These are phyloP conservation scores for Volucella inflata DNA, from an alignment of 2,888 invertebrate species.

Conservation along the genomic window DNA sequence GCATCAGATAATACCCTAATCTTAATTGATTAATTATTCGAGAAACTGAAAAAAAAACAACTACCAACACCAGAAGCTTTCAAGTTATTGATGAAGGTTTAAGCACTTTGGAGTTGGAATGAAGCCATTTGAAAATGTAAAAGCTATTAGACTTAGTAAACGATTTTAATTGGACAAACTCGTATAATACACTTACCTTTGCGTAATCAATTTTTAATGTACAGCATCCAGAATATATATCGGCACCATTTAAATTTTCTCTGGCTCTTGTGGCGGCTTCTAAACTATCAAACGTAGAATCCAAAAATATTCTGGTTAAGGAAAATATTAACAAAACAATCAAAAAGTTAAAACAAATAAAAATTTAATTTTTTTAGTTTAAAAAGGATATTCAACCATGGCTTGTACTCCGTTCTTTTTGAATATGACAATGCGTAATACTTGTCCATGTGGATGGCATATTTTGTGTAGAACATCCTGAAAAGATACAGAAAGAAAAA, in stretches of 20 bases:
- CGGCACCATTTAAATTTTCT: constrained; percentile 97
- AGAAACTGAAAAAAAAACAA: too few species aligned
- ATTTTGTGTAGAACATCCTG: constrained; percentile 99
- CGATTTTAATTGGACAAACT: too few species aligned
- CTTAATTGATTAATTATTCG: too few species aligned
- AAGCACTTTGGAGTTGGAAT: too few species aligned
- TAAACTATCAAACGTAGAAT: constrained; percentile 92
- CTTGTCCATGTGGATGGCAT: constrained; percentile 96
- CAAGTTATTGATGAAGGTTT: too few species aligned
- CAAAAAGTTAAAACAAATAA: constrained; percentile 20
- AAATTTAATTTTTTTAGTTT: constrained; percentile 79
- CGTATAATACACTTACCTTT: constrained; percentile 89
- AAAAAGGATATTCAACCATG: constrained; percentile 99
- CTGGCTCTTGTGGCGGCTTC: constrained; percentile 97
- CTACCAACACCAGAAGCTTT: too few species aligned
- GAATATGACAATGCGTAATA: constrained; percentile 98
- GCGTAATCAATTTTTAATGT: constrained; percentile 99
- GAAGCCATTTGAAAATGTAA: too few species aligned
- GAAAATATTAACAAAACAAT: constrained; percentile 80
- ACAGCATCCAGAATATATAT: constrained; percentile 99
- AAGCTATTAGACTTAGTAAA: too few species aligned
- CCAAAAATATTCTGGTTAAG: constrained; percentile 85
- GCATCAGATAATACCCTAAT: too few species aligned
- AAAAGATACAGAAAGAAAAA: constrained; percentile 84
- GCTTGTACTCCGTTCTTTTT: constrained; percentile 99